These are phyloP conservation scores for Cataglyphis albicans DNA, from an alignment of 2,888 invertebrate genomes.

Conservation along the genomic window DNA sequence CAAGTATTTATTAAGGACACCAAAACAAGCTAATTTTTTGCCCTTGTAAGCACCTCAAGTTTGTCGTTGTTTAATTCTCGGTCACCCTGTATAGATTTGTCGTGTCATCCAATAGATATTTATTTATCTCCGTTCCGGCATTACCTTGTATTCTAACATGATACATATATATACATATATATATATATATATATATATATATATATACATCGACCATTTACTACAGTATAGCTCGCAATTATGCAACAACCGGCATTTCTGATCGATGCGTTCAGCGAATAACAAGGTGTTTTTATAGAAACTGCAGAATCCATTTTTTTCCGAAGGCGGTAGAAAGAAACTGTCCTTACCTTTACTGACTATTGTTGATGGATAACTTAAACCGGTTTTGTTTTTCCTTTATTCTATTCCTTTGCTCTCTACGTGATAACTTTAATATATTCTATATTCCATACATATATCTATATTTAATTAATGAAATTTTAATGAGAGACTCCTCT, in stretches of 20 bases:
- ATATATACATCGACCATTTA: not conserved
- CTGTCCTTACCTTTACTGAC: slow-evolving; percentile 40
- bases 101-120: not conserved
- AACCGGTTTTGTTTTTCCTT: slow-evolving; percentile 21
- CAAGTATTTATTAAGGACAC: no score
- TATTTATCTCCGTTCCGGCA: slow-evolving; percentile 23
- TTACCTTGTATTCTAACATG: not conserved
- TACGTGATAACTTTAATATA: not conserved
- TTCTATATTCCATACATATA: not conserved
- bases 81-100: not conserved
- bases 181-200: no score
- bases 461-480: slow-evolving; percentile 49
- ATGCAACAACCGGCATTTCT: slow-evolving; percentile 69
- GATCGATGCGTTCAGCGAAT: slow-evolving; percentile 68
- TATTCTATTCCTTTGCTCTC: no score
- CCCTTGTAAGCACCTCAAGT: no score
- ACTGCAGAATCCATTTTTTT: slow-evolving; percentile 43
- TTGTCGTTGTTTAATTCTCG: no score
- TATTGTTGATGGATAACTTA: not conserved
- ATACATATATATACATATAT: not conserved
- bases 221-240: slow-evolving; percentile 54
- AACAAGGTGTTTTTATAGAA: slow-evolving; percentile 61
- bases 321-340: slow-evolving; percentile 49
- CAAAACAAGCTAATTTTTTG: no score
- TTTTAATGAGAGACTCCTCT: slow-evolving; percentile 45